Conservation (phyloP, 1,140 invertebrate species). For the Oedothorax gibbosus region DNA sequence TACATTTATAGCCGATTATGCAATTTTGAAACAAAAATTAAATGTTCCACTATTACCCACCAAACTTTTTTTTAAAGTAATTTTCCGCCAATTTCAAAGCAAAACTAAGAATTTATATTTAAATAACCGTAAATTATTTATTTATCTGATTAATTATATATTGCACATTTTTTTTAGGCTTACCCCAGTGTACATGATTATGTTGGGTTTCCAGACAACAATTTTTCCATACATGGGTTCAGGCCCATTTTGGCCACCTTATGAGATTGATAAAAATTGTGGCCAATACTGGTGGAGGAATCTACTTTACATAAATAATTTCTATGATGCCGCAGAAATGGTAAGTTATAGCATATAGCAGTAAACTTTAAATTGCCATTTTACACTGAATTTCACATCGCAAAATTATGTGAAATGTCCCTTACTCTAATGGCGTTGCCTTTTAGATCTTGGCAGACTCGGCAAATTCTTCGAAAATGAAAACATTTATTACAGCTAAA, state of each 20-base stretch:
- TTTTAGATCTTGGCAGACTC: background rate
- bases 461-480: too few species aligned
- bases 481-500: too few species aligned
- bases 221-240: constrained; percentile 61
- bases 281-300: constrained; percentile 66
- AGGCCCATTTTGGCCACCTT: constrained; percentile 63
- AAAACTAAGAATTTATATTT: too few species aligned
- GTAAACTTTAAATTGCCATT: background rate
- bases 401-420: background rate
- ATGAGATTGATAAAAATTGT: constrained; percentile 59
- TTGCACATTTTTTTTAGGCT: constrained; percentile 39
- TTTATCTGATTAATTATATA: too few species aligned
- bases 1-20: too few species aligned
- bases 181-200: constrained; percentile 63
- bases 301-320: constrained; percentile 65
- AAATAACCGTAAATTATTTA: too few species aligned
- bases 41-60: too few species aligned
- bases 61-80: too few species aligned
- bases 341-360: constrained; percentile 6
- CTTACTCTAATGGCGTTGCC: background rate
- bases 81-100: too few species aligned
- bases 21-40: too few species aligned
- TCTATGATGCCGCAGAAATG: constrained; percentile 3
- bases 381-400: background rate
- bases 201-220: constrained; percentile 63